Conservation (phyloP, 2,797 vertebrate genomes). For the Eulemur albifrons region DNA sequence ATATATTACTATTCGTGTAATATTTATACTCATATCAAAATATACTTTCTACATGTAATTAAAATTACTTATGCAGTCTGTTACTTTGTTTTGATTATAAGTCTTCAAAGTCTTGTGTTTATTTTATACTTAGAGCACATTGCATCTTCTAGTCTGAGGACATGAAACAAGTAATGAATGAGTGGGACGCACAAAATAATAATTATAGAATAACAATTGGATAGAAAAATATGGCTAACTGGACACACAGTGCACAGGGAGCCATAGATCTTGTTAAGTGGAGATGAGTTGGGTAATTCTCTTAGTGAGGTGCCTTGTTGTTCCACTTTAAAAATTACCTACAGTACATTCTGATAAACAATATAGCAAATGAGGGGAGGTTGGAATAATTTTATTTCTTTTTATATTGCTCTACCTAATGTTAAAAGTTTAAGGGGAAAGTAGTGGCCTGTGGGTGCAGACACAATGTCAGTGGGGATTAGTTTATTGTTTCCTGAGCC, state of each 20-base stretch:
- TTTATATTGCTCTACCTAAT: neutral
- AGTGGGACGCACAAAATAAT: neutral
- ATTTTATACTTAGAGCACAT: neutral
- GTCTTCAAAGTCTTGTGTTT: neutral
- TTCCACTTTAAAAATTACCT: neutral
- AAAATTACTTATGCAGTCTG: no score
- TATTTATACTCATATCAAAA: no score
- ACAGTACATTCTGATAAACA: neutral
- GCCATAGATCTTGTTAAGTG: neutral
- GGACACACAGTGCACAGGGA: neutral
- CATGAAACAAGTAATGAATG: neutral
- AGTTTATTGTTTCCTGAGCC: neutral
- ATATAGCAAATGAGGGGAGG: neutral
- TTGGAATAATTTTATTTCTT: neutral
- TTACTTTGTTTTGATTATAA: neutral
- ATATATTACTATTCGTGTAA: no score
- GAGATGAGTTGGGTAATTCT: neutral
- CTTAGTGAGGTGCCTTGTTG: neutral
- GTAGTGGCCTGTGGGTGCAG: neutral
- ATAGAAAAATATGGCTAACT: neutral
- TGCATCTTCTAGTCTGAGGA: neutral
- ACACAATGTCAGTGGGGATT: neutral
- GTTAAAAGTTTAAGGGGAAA: neutral
- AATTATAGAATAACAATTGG: neutral
- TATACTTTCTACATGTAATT: no score